These are phyloP conservation scores for Burhinus oedicnemus DNA, from an alignment of 2,113 vertebrate species.

Conservation along the genomic window DNA sequence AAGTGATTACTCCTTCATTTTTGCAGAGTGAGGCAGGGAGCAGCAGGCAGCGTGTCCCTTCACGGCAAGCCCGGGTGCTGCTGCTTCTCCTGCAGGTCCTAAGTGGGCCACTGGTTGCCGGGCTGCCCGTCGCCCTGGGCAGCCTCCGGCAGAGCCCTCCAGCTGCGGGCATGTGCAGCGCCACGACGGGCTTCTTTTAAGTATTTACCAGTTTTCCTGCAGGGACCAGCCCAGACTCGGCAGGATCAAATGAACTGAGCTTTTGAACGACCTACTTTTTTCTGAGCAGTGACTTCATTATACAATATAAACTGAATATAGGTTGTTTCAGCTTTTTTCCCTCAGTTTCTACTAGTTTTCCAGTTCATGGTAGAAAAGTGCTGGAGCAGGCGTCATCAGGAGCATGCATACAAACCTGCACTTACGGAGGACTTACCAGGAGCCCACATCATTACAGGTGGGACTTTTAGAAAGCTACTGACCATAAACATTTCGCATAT, in stretches of 20 bases:
- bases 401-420: not conserved
- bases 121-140: rapidly evolving
- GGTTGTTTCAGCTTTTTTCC: not conserved
- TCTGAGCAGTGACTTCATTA: not conserved
- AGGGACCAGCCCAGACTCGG: not conserved
- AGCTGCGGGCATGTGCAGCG: rapidly evolving
- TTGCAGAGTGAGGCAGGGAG: no score
- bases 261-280: not conserved
- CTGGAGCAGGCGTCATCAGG: not conserved
- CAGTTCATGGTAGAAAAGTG: not conserved
- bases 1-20: rapidly evolving
- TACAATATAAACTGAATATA: not conserved
- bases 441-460: not conserved
- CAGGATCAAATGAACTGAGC: not conserved
- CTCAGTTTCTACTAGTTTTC: not conserved
- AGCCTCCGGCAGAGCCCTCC: not conserved
- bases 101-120: not conserved
- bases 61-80: no score
- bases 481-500: not conserved
- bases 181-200: not conserved
- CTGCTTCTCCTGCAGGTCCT: rapidly evolving
- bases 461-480: not conserved
- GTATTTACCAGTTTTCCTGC: not conserved
- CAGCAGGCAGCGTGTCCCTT: rapidly evolving
- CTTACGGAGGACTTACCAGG: rapidly evolving